These are phyloP conservation scores for Cairina moschata DNA, from an alignment of 2,113 vertebrate genomes.

Conservation along the genomic window DNA sequence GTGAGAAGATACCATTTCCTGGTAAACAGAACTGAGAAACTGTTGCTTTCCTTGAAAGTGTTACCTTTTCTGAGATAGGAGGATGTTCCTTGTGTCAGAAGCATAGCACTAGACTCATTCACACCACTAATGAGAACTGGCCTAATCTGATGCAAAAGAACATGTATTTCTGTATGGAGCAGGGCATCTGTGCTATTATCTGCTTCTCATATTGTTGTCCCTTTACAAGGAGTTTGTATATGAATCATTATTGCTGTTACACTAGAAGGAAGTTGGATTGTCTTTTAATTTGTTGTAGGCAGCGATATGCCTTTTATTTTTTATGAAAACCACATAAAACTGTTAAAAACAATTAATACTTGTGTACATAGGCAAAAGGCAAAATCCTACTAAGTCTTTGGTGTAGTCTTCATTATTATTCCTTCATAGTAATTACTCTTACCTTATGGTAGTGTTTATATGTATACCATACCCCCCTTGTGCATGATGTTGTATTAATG, in stretches of 20 bases:
- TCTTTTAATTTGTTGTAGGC: not conserved
- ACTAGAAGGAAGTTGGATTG: not conserved
- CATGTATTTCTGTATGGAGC: not conserved
- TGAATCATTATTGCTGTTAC: not conserved
- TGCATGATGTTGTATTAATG: not conserved
- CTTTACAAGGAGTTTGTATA: not conserved
- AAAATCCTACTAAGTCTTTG: not conserved
- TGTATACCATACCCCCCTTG: rapidly evolving
- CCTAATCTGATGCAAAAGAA: not conserved
- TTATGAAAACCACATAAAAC: not conserved
- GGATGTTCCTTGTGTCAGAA: not conserved
- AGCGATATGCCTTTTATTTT: not conserved
- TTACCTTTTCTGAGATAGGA: not conserved
- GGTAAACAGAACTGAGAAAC: not conserved
- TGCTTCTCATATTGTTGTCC: not conserved
- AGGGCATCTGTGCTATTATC: not conserved
- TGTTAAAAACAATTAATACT: not conserved
- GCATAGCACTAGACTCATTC: not conserved
- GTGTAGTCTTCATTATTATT: not conserved
- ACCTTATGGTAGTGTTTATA: not conserved
- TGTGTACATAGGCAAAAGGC: not conserved
- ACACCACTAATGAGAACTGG: not conserved
- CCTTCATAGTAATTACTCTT: not conserved
- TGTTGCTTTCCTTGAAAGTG: not conserved
- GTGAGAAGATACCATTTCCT: not conserved